Base-by-base conservation (phyloP, 2,888 invertebrate species). In the Watsonalla binaria region DNA sequence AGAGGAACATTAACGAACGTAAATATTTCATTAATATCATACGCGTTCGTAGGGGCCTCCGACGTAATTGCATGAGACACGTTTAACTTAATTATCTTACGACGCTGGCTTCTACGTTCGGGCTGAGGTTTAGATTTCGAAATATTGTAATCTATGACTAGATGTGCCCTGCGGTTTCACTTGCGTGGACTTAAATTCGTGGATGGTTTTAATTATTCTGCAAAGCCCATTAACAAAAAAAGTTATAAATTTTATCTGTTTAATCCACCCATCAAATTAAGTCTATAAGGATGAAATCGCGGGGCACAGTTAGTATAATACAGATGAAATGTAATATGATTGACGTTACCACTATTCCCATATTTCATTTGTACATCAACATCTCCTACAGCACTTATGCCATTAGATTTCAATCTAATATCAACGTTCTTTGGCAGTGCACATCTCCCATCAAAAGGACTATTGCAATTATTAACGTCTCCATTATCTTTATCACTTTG, bases 331-430 rank as follows among this genome's bases (percentile, higher is more conserved):
- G 5, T 9, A 37, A 8, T 6, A 34, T 47, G 48, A 9, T 47
- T 35, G 14, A 34, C 24, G 52, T 70, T 82, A 86, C 85, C 83
- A 52, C 63, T 56, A 35, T 68, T 66, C 37, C 81, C 84, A 62
- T 76, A 78, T 55, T 74, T 83, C 6, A 87, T 62, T 13, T 66
- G 54, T 24, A 83, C 47, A 48, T 83, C 76, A 5, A 78, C 61
- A 39, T 84, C 80, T 0, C 87, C 87, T 6, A 88, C 61, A 6
- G 74, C 80, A 51, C 79, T 78, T 5, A 87, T 74, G 0, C 88
- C 87, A 48, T 69, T 79, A 0, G 76, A 73, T 47, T 72, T 80
- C 45, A 86, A 50, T 56, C 74, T 76, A 2, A 85, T 54, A 37
- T 83, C 78, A 4, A 78, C 63, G 37, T 82, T 77, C 24, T 68